Conservation (phyloP, 1,140 invertebrate species). For the Microplitis demolitor region DNA sequence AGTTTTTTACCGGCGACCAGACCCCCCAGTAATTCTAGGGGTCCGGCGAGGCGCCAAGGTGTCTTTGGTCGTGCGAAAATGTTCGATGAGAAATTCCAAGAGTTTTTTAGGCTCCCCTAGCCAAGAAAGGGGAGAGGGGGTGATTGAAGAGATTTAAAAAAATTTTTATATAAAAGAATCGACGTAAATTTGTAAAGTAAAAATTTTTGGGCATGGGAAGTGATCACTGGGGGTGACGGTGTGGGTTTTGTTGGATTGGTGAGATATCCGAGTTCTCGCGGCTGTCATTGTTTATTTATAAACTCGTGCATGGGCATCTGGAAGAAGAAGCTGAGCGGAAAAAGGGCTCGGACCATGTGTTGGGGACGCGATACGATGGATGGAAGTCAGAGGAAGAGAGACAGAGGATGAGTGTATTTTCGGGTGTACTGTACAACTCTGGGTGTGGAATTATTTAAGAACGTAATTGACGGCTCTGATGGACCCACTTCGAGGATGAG, state of each 20-base stretch:
- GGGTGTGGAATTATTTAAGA: background rate
- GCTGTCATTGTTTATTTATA: conserved; percentile 11
- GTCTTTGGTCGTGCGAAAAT: no score
- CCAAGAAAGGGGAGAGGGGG: no score
- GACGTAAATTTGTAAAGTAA: no score
- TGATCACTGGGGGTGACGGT: background rate
- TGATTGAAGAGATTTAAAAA: background rate
- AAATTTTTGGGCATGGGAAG: background rate
- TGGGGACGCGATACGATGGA: background rate
- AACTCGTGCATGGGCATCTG: conserved; percentile 6
- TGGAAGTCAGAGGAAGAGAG: no score
- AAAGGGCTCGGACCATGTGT: background rate
- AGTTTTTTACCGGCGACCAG: no score
- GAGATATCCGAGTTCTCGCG: background rate
- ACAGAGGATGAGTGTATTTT: no score
- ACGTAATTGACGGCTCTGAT: no score
- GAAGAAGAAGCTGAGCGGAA: background rate
- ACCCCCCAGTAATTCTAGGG: no score
- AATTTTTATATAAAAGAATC: background rate
- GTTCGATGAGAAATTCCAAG: no score
- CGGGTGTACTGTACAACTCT: background rate
- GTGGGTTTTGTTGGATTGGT: background rate
- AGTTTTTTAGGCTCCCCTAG: no score
- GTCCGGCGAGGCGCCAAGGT: no score
- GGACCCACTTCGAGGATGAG: no score